Base-by-base conservation (phyloP, 1,140 invertebrate species). In the Trichonephila clavipes region DNA sequence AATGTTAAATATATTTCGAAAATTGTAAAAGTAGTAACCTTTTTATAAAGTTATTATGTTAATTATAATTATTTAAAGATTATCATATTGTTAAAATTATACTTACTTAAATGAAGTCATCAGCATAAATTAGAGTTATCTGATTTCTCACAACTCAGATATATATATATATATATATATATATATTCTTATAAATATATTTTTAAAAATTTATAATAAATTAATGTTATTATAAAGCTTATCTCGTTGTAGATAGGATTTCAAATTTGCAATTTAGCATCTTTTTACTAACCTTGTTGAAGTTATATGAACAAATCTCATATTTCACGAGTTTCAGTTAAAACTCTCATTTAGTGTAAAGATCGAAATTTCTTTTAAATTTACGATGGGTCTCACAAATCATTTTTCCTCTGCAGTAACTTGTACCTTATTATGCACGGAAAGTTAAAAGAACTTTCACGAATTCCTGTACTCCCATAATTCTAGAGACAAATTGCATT, bases 401-500 rank as follows among this genome's bases (percentile, higher is more conserved):
- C 66, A 24, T 69, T 69, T 10, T 24, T 5, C n/a, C 66, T 69
- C 24, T 69, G n/a, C 24, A 28, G n/a, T 69, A 18, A 40, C 34
- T 40, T 40, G 16, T 77, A 77, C 16, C 28, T 77, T 77, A 77
- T 77, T 77, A 77, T 40, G 72, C 72, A 77, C 12, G 0, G 0
- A 18, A 34, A 77, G 19, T 16, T 24, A 59, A 83, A 83, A 59
- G 51, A 10, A n/a, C 40, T 59, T 7, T 69, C 66, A 24, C 24
- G 44, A 51, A 58, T 83, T 58, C 82, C 82, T n/a, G 51, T 21
- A 21, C 21, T 44, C 21, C 44, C 82, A 58, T 83, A 58, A 83
- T 58, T 83, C 44, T 18, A 8, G 82, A 83, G 51, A 83, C 51
- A 59, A 58, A 77, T 77, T 40, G 28, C 72, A 83, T 58, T 83